Base-by-base conservation (phyloP, 2,888 invertebrate genomes). In the Bellardia pandia region DNA sequence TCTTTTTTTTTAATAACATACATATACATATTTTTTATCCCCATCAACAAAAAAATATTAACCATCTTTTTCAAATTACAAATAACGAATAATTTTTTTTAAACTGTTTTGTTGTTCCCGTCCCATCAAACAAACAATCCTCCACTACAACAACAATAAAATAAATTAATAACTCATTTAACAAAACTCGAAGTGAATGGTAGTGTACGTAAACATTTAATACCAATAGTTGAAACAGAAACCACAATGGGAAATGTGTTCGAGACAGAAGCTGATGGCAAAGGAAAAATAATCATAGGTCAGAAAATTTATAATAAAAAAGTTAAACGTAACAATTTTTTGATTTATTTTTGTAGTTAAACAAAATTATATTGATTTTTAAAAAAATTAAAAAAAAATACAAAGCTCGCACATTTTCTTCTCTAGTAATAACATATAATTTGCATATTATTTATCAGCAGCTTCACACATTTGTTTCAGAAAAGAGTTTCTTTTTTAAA, bases 211-310 rank as follows among this genome's bases (percentile, higher is more conserved):
- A 91, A 91, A 90, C 90, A 91, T 86, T 90, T 92, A 90, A 90
- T 90, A 87, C 90, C 92, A 79, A 91, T 92, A 90, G 90, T 92
- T 89, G 92, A 92, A 91, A 91, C 89, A 88, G 92, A 92, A 83
- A 90, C 89, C 88, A 88, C 88, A 89, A 89, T 90, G 90, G 91
- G 91, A 90, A 90, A 89, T 89, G 85, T 90, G 88, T 88, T 86
- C 86, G 86, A 87, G 81, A 64, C 87, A 89, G 90, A 90, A 86
- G 89, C 91, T 89, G 91, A 91, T 90, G 91, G 92, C 90, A 92
- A 90, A 91, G 94, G 94, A 93, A 94, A 94, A 94, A 93, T 94
- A 92, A 94, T 94, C 90, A 94, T 94, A 94, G 94, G 94, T 94
- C 92, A 93, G 93, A 91, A 91, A 78, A 81, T 72, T 51, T 68